A percentile compares a stretch with the other conserved stretches of the same genome.
phyloP scores from a whole-genome alignment of 2,113 vertebrate species.

The Salvelinus sp. region DNA sequence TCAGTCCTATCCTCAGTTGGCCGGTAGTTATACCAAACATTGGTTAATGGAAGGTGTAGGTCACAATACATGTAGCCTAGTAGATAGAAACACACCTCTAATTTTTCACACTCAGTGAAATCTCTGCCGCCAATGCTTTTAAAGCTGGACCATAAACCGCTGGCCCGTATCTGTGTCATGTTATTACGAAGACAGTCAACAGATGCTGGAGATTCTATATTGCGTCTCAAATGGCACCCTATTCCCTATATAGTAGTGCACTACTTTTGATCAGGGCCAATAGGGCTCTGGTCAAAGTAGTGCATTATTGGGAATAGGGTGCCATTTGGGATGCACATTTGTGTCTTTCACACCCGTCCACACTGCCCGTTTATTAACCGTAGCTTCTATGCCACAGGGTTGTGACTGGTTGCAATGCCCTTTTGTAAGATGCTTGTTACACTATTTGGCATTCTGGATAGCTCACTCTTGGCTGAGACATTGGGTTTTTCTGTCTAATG shows the following conservation, averaged over 20 bases:
- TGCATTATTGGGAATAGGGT: too few species aligned
- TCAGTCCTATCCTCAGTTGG: too few species aligned
- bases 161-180: background rate
- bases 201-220: background rate
- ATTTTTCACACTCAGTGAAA: background rate
- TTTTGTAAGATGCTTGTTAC: background rate
- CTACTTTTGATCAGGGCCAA: too few species aligned
- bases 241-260: too few species aligned
- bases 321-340: too few species aligned
- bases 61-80: background rate
- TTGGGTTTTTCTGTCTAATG: background rate
- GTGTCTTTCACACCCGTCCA: background rate
- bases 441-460: background rate
- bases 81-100: too few species aligned
- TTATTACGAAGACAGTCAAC: background rate
- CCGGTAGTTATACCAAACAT: too few species aligned
- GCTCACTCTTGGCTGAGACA: background rate
- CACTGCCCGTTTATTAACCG: background rate
- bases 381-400: background rate
- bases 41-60: background rate
- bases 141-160: background rate
- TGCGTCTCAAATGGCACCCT: too few species aligned
- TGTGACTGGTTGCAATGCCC: background rate
- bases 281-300: too few species aligned
- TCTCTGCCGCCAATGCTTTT: background rate